Evolutionary conservation across 30 jellyfish, hydroid and myxozoan species (phyloP).

Genomic region (Phacellophora camtschatica): DNA sequence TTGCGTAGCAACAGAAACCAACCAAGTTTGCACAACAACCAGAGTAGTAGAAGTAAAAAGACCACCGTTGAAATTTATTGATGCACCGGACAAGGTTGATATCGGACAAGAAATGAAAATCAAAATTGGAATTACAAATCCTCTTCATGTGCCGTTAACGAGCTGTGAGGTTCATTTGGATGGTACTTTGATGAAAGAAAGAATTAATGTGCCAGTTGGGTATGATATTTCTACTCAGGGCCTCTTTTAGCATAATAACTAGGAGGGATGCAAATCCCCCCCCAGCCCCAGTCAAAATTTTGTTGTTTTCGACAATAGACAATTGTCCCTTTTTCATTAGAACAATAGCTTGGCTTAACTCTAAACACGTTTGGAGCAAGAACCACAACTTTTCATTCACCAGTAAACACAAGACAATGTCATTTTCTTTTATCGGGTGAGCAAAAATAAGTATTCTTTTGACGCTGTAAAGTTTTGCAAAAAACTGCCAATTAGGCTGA

Average conservation of each 20-base stretch:
- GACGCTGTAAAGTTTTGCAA: no score
- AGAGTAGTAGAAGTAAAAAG: slow-evolving; percentile 47
- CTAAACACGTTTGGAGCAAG: no score
- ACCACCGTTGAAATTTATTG: slow-evolving; percentile 48
- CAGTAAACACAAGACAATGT: no score
- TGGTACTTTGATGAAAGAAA: slow-evolving; percentile 80
- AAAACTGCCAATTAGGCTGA: no score
- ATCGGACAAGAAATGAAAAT: slow-evolving; percentile 30
- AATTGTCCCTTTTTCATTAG: no score
- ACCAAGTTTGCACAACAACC: slow-evolving; percentile 55
- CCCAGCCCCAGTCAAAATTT: background rate
- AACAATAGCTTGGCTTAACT: no score
- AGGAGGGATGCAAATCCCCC: background rate
- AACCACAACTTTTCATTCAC: no score
- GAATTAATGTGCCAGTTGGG: slow-evolving; percentile 36
- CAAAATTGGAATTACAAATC: slow-evolving; percentile 48
- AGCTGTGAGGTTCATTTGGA: slow-evolving; percentile 64
- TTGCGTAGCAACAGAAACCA: slow-evolving; percentile 50
- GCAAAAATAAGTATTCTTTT: no score
- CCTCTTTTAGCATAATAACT: background rate
- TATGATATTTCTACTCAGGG: background rate
- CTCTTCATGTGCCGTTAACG: slow-evolving; percentile 52
- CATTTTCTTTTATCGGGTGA: no score
- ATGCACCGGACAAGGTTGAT: slow-evolving; percentile 3
- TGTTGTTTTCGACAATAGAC: no score